Conservation (phyloP, 2,797 vertebrate species). For the Sebastiscus tertius region DNA sequence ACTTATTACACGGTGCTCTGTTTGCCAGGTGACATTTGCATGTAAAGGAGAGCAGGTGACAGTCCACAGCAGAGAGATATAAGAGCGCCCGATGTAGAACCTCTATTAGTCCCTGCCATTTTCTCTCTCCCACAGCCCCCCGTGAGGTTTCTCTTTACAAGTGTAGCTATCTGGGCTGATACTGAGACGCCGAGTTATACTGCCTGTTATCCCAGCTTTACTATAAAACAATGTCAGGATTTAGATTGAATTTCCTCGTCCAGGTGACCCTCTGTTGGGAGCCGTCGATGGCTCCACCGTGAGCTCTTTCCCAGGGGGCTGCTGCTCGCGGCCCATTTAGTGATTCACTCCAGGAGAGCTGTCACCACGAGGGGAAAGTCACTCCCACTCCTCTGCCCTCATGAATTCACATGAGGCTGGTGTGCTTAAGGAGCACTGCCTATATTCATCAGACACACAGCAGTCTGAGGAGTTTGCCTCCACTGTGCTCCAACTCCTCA, state of each 20-base stretch:
- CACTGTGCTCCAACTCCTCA: not conserved
- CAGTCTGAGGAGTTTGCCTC: slow-evolving; percentile 17
- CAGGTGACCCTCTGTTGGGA: slow-evolving; percentile 43
- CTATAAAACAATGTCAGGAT: slow-evolving; percentile 44
- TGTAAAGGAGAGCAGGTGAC: slow-evolving; percentile 1
- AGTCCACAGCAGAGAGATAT: not conserved
- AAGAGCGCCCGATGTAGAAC: slow-evolving; percentile 8
- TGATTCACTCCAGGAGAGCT: slow-evolving; percentile 59
- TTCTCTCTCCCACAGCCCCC: not conserved
- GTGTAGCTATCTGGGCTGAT: slow-evolving; percentile 5
- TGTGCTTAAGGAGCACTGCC: slow-evolving; percentile 26
- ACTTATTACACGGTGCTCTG: not conserved
- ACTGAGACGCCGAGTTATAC: slow-evolving; percentile 2
- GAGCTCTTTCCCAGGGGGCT: not conserved
- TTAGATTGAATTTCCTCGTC: slow-evolving; percentile 48
- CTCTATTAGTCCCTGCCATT: slow-evolving; percentile 14
- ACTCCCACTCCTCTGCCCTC: slow-evolving; percentile 34
- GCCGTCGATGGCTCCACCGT: not conserved
- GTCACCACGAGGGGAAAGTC: slow-evolving; percentile 44
- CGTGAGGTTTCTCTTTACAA: slow-evolving; percentile 14
- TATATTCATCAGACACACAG: slow-evolving; percentile 33
- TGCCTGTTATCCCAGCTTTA: slow-evolving; percentile 32
- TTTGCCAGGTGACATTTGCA: slow-evolving; percentile 2
- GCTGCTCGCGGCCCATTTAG: slow-evolving; percentile 56
- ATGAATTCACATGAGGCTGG: slow-evolving; percentile 70